These are phyloP conservation scores for Botia kubotai DNA, from an alignment of 2,797 vertebrate genomes.

Conservation along the genomic window DNA sequence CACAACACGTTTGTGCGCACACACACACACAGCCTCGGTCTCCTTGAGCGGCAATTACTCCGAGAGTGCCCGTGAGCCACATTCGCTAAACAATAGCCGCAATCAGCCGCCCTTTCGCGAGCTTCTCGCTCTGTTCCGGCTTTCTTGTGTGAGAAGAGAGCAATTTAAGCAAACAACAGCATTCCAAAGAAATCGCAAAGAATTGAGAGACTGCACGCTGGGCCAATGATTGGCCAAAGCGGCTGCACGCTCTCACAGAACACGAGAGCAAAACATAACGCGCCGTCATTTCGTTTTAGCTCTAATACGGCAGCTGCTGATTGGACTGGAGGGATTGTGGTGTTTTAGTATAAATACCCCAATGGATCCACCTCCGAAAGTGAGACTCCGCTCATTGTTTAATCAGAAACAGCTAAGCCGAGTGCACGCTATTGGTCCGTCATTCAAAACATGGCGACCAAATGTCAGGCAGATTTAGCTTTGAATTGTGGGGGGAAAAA, in stretches of 20 bases:
- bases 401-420: conserved; percentile 6
- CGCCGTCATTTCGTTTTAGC: conserved; percentile 49
- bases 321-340: conserved; percentile 37
- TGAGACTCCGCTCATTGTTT: conserved; percentile 23
- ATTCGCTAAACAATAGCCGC: conserved; percentile 81
- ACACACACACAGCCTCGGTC: conserved; percentile 68
- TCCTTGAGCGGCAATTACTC: conserved; percentile 78
- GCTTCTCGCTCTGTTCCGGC: conserved; percentile 60
- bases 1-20: conserved; percentile 47
- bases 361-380: conserved; percentile 26
- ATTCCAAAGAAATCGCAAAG: conserved; percentile 59
- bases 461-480: conserved; percentile 33
- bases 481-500: conserved; percentile 24
- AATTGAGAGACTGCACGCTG: conserved; percentile 53
- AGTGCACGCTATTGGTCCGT: conserved; percentile 18
- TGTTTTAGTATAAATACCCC: conserved; percentile 41
- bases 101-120: conserved; percentile 76
- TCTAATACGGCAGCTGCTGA: conserved; percentile 56
- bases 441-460: conserved; percentile 13
- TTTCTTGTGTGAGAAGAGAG: conserved; percentile 70
- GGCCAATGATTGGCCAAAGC: conserved; percentile 56
- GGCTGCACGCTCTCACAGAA: conserved; percentile 48
- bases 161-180: conserved; percentile 79
- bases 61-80: conserved; percentile 73
- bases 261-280: conserved; percentile 64